A percentile compares a stretch with the other conserved stretches of the same genome.
Conservation (phyloP, 2,888 invertebrate species). For the Anagyrus pseudococci region DNA sequence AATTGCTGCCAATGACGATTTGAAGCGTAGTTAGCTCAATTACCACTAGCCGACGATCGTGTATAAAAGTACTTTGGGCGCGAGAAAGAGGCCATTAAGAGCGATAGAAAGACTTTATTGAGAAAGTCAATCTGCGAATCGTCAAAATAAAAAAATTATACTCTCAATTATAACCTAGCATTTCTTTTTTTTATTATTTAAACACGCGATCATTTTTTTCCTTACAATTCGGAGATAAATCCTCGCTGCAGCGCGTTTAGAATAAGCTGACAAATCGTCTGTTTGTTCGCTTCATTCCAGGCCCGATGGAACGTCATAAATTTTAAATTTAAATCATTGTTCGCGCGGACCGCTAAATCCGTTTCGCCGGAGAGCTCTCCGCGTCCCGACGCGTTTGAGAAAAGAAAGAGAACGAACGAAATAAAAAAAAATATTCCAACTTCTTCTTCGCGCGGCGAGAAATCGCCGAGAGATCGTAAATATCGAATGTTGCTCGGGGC, state of each 20-base stretch:
- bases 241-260: constrained; percentile 23
- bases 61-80: no score
- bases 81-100: no score
- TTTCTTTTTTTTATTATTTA: no score
- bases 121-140: not conserved
- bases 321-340: constrained; percentile 32
- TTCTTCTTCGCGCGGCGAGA: constrained; percentile 2
- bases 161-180: not conserved
- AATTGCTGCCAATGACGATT: not conserved
- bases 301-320: constrained; percentile 24
- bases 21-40: not conserved
- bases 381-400: not conserved
- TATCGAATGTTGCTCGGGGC: constrained; percentile 14
- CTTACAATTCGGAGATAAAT: not conserved
- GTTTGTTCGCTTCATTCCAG: not conserved
- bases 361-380: constrained; percentile 17
- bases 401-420: not conserved
- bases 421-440: constrained; percentile 12
- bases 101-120: not conserved
- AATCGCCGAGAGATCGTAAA: constrained; percentile 29
- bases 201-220: no score
- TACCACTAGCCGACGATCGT: not conserved
- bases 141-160: not conserved
- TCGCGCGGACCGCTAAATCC: constrained; percentile 17
- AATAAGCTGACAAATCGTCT: constrained; percentile 30